Conservation (phyloP, 2,797 vertebrate genomes). For the Etheostoma perlongum region DNA sequence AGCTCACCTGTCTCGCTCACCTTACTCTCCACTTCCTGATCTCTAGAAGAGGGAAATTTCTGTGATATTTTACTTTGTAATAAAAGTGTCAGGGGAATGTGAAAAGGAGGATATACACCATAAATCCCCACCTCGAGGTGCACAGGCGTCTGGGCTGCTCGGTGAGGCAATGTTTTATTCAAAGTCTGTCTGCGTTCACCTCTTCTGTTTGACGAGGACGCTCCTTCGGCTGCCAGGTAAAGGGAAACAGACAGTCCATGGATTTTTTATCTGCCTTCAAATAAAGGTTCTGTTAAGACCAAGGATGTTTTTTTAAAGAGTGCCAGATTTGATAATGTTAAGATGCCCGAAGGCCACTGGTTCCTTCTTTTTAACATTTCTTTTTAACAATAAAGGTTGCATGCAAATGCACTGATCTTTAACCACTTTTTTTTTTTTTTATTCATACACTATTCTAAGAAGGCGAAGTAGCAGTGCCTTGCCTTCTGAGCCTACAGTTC, state of each 20-base stretch:
- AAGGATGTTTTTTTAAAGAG: too few species aligned
- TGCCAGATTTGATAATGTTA: too few species aligned
- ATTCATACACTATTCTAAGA: too few species aligned
- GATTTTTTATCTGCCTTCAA: neutral
- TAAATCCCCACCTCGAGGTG: slow-evolving; percentile 63
- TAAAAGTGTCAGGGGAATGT: slow-evolving; percentile 69
- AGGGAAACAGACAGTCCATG: neutral
- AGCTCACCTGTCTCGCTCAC: slow-evolving; percentile 42
- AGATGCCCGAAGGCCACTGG: too few species aligned
- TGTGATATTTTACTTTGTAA: slow-evolving; percentile 81
- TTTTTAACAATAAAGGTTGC: too few species aligned
- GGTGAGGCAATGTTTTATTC: slow-evolving; percentile 79
- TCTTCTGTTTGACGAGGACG: slow-evolving; percentile 25
- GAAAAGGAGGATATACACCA: slow-evolving; percentile 55
- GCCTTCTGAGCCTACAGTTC: too few species aligned
- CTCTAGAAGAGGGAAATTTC: slow-evolving; percentile 50
- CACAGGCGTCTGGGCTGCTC: slow-evolving; percentile 38
- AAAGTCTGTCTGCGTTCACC: slow-evolving; percentile 47
- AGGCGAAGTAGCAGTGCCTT: too few species aligned
- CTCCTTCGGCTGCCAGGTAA: slow-evolving; percentile 21
- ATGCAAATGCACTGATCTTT: too few species aligned
- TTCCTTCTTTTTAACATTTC: too few species aligned
- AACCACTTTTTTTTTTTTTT: too few species aligned
- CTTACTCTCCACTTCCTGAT: slow-evolving; percentile 45
- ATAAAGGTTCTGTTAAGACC: neutral